Base-by-base conservation (phyloP, 2,797 vertebrate genomes). In the Acanthurus lineatus region DNA sequence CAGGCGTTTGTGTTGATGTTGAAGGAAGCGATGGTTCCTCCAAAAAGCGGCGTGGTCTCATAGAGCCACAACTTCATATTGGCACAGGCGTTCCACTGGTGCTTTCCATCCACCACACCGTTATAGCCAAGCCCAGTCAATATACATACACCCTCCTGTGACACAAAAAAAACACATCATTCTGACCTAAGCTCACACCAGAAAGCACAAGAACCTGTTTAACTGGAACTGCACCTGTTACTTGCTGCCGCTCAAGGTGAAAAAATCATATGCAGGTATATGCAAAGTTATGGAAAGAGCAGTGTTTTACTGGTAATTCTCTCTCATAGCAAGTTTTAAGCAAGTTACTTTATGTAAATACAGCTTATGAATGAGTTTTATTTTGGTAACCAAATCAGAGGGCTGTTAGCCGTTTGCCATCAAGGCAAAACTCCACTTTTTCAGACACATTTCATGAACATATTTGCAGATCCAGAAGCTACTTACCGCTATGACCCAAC, bases 1-100 rank as follows among this genome's bases (percentile, higher is more conserved):
- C 98, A 99, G 45, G 96, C 94, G 0, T 99, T 99, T 45, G 98
- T 99, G 93, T 99, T 99, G 89, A 96, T 99, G 94, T 99, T 99
- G 94, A 99, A 99, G 22, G 98, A 98, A 11, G 94, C 77, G 25
- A 99, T 99, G 75, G 98, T 99, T 82, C 98, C 98, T 1, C 94
- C 96, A 86, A 99, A 99, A 20, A 96, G 95, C 0, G 97, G 97
- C 0, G 96, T 98, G 48, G 98, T 99, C 93, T 99, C 98, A 58
- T 96, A 99, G 47, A 96, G 88, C 97, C 97, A 98, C 88, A 99
- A 94, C 89, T 96, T 98, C 96, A 99, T 98, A 81, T 99, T 99
- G 81, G 98, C 97, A 74, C 98, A 99, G 70, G 97, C 96, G 1
- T 99, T 93, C 98, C 98, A 99, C 76, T 86, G 88, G 42, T 93